Evolutionary conservation across 2,888 invertebrate genomes (phyloP).

Genomic region (Campoplex nolae): DNA sequence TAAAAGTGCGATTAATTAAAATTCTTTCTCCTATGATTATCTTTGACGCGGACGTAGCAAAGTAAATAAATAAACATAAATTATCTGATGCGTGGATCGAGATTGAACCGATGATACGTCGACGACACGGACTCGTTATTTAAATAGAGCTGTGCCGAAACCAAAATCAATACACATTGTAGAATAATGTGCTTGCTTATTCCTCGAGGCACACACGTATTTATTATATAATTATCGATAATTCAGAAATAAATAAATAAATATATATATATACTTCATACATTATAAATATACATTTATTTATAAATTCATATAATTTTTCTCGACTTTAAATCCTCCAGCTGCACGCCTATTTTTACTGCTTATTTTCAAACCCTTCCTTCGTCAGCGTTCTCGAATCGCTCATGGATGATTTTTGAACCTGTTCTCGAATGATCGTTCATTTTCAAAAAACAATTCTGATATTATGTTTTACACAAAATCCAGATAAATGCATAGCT

Average conservation of each 20-base stretch:
- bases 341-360: no score
- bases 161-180: slow-evolving; percentile 25
- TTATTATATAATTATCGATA: slow-evolving; percentile 45
- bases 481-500: no score
- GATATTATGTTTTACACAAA: no score
- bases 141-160: slow-evolving; percentile 24
- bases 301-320: slow-evolving; percentile 32
- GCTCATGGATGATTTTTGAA: no score
- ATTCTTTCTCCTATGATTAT: slow-evolving; percentile 2
- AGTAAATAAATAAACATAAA: background rate
- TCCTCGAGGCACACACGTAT: slow-evolving; percentile 52
- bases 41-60: background rate
- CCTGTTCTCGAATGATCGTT: no score
- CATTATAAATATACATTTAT: slow-evolving; percentile 25
- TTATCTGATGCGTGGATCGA: slow-evolving; percentile 6
- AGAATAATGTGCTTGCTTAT: slow-evolving; percentile 48
- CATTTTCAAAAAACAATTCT: no score
- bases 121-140: slow-evolving; percentile 19
- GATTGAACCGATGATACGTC: slow-evolving; percentile 8
- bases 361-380: no score
- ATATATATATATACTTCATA: slow-evolving; percentile 38
- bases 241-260: slow-evolving; percentile 32
- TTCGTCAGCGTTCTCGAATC: no score
- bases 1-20: background rate
- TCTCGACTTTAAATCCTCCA: background rate